These are phyloP conservation scores for Conchocele bisecta DNA, from an alignment of 2,888 invertebrate species.

Conservation along the genomic window DNA sequence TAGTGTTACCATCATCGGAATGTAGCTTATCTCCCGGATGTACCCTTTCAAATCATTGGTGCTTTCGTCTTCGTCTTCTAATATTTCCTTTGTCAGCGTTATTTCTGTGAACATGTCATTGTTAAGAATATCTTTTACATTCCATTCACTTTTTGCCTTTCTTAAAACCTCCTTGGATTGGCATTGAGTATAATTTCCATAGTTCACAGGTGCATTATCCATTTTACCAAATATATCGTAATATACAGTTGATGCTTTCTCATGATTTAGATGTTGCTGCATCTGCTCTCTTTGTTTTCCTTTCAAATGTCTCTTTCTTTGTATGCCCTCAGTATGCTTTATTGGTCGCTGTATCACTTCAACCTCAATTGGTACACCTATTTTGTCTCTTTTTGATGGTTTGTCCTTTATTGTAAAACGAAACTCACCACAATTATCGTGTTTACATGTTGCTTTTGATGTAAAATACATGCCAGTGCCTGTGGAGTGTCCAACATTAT, in stretches of 20 bases:
- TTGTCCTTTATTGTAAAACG: conserved; percentile 1
- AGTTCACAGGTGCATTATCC: background rate
- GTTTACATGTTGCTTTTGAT: background rate
- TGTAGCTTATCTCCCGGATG: conserved; percentile 1
- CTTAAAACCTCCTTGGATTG: background rate
- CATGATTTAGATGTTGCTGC: background rate
- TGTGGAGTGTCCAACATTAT: background rate
- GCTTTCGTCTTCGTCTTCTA: background rate
- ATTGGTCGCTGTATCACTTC: background rate
- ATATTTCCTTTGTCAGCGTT: background rate
- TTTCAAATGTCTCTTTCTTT: background rate
- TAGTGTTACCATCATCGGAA: background rate
- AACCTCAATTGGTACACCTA: background rate
- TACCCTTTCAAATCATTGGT: background rate
- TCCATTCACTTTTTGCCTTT: conserved; percentile 21
- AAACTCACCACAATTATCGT: background rate
- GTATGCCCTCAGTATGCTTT: background rate
- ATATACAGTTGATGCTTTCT: background rate
- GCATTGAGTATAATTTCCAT: conserved; percentile 12
- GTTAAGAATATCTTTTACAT: conserved; percentile 7
- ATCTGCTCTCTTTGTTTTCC: background rate
- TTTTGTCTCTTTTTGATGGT: background rate
- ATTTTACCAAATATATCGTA: background rate
- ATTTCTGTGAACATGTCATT: conserved; percentile 13
- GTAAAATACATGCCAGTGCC: background rate